Evolutionary conservation across 1,140 invertebrate genomes (phyloP), one percentile per base, ranked within the genome.

Genomic region (Armadillidium nasatum): DNA sequence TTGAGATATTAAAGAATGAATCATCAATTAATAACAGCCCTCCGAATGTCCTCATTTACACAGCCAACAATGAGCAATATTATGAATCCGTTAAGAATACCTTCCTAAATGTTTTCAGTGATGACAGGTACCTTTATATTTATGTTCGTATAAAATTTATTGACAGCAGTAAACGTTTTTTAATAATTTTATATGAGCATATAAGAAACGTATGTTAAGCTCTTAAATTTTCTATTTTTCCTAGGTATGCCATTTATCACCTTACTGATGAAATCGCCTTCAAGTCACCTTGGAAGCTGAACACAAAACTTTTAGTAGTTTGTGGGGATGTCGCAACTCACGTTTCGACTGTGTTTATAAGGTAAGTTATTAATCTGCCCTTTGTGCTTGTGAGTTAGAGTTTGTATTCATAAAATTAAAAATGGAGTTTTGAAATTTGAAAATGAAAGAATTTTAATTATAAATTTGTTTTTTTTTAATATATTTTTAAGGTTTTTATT

Each of bases 41-140:
- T 21, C 91, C 92, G 6, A 94, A 94, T 85, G 88, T 95, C 77
- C 86, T 94, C 33, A 89, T 95, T 45, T 94, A 93, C 85, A 90
- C 91, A 19, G 92, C 77, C 72, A 78, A 94, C 82, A 92, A 91
- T 83, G 81, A 88, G 67, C 87, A 88, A 23, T 89, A 90, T 23
- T 90, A 89, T 80, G 89, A 92, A 68, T 90, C 89, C 83, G 88
- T 93, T 22, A 89, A 90, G 82, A 84, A 85, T 23, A 89, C 91
- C 4, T 83, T 95, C 10, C 85, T 87, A 22, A 86, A 88, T 79
- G 89, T 91, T 68, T 83, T 95, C 19, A 89, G 91, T 83, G 88
- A 85, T 81, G 88, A 93, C 78, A 90, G 88, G 90, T 91, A 86
- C 85, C 67, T 10, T 60, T 13, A 23, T 66, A 7, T 66, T 66